A percentile compares a stretch with the other conserved stretches of the same genome.
These are phyloP conservation scores for Crotalus viridis DNA, from an alignment of 2,113 vertebrate genomes.

Conservation along the genomic window DNA sequence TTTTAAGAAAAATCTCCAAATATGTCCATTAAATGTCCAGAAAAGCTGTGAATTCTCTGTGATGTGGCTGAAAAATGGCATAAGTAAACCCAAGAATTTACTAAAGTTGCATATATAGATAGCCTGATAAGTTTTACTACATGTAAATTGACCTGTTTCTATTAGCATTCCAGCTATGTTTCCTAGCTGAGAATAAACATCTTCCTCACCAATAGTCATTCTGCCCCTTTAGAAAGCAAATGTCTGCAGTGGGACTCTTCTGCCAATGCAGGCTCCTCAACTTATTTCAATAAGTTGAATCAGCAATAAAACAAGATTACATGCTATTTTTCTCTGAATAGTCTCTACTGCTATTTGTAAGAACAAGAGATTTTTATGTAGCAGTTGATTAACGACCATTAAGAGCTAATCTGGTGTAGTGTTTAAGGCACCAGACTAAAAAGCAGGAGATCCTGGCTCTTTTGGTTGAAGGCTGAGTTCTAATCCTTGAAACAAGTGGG, in stretches of 20 bases:
- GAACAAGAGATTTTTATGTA: background rate
- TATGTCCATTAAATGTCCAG: background rate
- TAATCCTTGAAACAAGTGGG: background rate
- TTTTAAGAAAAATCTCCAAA: background rate
- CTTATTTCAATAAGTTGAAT: background rate
- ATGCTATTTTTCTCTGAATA: background rate
- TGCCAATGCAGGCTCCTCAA: background rate
- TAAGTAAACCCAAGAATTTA: background rate
- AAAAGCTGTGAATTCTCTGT: too few relatives aligned
- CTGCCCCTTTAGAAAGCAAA: background rate
- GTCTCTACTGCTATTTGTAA: background rate
- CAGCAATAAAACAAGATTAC: background rate
- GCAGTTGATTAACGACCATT: background rate
- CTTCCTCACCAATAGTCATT: background rate
- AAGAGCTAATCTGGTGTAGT: background rate
- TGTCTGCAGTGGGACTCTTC: too few relatives aligned
- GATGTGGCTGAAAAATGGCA: too few relatives aligned
- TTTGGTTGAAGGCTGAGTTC: background rate
- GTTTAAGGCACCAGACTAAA: background rate
- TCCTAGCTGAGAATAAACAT: background rate
- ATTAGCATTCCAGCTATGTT: background rate
- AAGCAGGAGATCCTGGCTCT: background rate
- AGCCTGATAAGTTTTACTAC: background rate
- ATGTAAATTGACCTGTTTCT: background rate
- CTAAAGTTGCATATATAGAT: background rate